Evolutionary conservation across 2,797 vertebrate genomes (phyloP), one percentile per base, ranked within the genome.

Genomic region (Ispidina picta): DNA sequence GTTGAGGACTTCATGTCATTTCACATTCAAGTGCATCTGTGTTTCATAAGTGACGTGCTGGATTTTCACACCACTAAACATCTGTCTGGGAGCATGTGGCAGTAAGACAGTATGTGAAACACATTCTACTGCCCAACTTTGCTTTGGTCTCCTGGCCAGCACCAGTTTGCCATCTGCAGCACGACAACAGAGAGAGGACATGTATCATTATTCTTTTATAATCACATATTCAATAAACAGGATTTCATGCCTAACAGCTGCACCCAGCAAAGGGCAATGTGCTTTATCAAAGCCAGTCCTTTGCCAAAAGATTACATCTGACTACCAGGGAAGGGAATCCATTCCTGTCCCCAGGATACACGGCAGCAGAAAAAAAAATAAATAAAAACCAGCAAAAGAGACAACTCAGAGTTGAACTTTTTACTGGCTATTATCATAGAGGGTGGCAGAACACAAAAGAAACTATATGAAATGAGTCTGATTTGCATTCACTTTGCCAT

Each of bases 391-490:
- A 59, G 48, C 22, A 55, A 49, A 52, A 64, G 55, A 69, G 21
- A 16, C 6, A 86, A 51, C 58, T 78, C 51, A 4, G 17, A 84
- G 83, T 19, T 72, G 39, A 85, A n/a, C 4, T 65, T 92, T 93
- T 70, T 59, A 31, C 63, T 85, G 66, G 46, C 41, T 83, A 15
- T 69, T 85, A 60, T 55, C 31, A 74, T 1, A 83, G 44, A 37
- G 54, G 51, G 51, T 88, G 55, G 86, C 46, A 90, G n/a, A 90
- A 88, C 18, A 84, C 56, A 88, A 71, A 83, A 91, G 68, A 86
- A 64, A 58, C 0, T 0, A 69, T 14, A 75, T 29, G 56, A 63
- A 76, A 65, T 43, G 0, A 68, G 29, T 77, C 17, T 66, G 69
- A 70, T 85, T 72, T 63, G 68, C 58, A 54, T 89, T 84, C 49